phyloP scores from a whole-genome alignment of 2,797 vertebrate species.

The Potorous gilbertii region DNA sequence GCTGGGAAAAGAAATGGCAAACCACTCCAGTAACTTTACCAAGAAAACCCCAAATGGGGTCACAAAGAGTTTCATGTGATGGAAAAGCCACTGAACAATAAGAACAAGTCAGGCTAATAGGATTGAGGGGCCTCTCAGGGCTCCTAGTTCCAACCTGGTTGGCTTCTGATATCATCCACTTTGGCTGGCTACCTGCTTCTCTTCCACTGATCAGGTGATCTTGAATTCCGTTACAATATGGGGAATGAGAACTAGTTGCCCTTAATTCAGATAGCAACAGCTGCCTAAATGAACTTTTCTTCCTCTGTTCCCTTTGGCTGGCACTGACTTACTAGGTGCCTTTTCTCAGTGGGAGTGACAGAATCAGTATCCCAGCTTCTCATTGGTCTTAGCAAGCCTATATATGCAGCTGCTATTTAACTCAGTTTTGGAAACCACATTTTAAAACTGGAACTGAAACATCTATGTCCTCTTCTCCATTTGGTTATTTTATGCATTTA shows the following conservation, averaged over 20 bases:
- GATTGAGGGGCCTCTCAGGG: background rate
- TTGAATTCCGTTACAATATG: background rate
- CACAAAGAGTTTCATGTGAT: background rate
- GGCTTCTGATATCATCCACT: background rate
- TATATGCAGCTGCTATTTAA: background rate
- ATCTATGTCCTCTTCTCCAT: background rate
- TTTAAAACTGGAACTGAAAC: constrained; percentile 2
- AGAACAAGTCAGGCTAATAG: background rate
- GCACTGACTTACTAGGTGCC: background rate
- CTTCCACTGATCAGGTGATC: background rate
- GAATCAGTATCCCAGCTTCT: background rate
- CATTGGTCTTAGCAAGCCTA: background rate
- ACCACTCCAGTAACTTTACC: background rate
- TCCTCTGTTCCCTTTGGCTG: background rate
- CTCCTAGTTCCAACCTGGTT: fast-evolving
- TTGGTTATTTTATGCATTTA: background rate
- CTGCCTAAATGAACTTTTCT: background rate
- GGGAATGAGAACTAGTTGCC: background rate
- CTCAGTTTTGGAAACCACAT: background rate
- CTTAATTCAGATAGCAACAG: background rate
- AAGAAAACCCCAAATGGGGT: background rate
- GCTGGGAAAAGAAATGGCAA: background rate
- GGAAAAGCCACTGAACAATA: background rate
- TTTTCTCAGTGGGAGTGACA: background rate
- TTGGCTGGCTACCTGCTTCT: background rate